Base-by-base conservation (phyloP, 2,113 vertebrate species). In the Tauraco erythrolophus region DNA sequence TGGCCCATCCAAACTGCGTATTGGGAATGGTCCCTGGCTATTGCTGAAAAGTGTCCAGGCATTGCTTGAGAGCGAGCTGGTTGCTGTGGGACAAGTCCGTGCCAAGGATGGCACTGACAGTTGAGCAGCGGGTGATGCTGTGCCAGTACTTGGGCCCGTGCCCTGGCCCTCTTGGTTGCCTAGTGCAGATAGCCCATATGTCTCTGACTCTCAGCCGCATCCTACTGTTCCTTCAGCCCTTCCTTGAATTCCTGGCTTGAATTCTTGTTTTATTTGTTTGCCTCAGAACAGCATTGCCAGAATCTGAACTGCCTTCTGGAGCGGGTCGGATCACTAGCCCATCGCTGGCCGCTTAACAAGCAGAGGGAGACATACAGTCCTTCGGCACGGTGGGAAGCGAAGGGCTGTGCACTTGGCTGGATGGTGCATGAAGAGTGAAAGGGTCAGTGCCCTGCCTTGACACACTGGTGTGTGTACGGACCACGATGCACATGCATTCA, bases 171-270 rank as follows among this genome's bases (percentile, higher is more conserved):
- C 50, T 76, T 58, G 66, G 19, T 92, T 88, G 79, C 92, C 57
- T 88, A 8, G 53, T 69, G 71, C 82, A 80, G 41, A 89, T 80
- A 90, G 75, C 45, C 88, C 68, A 7, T 88, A 77, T 57, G 68
- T 70, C 45, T 94, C 74, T 74, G 68, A 86, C 79, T 86, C 54
- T 80, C 13, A 2, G 64, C 60, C 0, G 0, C 39, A 53, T 93
- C 66, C 82, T 57, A 57, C 85, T 74, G 50, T 77, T 95, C 76
- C 92, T 92, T 88, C 62, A 92, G 45, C 31, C 57, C 62, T 96
- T 95, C 82, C 90, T 93, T 80, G 61, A 88, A 58, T 85, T 70
- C 71, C 92, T 97, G 92, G 90, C 82, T 83, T 72, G 62, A 69
- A 60, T 89, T 79, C 72, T 79, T 68, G 35, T 45, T 89, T 65